Evolutionary conservation across 2,797 vertebrate genomes (phyloP).

Genomic region (Coilia nasus): DNA sequence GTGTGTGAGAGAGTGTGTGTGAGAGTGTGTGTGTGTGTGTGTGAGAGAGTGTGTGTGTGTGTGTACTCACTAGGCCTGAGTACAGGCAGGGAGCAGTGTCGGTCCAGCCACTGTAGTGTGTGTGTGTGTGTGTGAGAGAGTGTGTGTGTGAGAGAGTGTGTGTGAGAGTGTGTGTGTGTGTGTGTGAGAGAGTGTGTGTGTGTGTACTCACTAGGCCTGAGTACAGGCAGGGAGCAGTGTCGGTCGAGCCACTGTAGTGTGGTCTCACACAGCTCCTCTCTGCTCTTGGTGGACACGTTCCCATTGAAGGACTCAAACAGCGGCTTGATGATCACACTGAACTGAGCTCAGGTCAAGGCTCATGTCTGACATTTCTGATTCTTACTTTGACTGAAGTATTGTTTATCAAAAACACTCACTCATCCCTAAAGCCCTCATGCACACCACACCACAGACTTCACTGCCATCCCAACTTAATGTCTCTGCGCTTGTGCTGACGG

Average conservation of each 20-base stretch:
- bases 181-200: not conserved
- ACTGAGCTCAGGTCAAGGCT: conserved; percentile 81
- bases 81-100: too few species aligned
- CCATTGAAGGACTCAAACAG: conserved; percentile 94
- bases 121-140: not conserved
- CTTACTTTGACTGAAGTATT: too few species aligned
- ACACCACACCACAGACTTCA: too few species aligned
- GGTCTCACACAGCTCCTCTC: conserved; percentile 85
- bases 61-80: too few species aligned
- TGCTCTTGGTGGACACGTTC: conserved; percentile 86
- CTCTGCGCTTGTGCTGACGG: too few species aligned
- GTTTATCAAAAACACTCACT: too few species aligned
- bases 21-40: too few species aligned
- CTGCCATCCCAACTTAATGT: too few species aligned
- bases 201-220: conserved; percentile 90
- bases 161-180: not conserved
- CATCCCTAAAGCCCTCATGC: too few species aligned
- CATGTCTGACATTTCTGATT: not conserved
- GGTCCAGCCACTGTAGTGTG: too few species aligned
- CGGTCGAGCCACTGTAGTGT: conserved; percentile 89
- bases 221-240: conserved; percentile 87
- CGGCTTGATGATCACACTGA: conserved; percentile 94
- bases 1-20: too few species aligned
- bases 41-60: too few species aligned
- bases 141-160: not conserved